Evolutionary conservation across 1,140 invertebrate genomes (phyloP).

Genomic region (Cataglyphis hispanica): DNA sequence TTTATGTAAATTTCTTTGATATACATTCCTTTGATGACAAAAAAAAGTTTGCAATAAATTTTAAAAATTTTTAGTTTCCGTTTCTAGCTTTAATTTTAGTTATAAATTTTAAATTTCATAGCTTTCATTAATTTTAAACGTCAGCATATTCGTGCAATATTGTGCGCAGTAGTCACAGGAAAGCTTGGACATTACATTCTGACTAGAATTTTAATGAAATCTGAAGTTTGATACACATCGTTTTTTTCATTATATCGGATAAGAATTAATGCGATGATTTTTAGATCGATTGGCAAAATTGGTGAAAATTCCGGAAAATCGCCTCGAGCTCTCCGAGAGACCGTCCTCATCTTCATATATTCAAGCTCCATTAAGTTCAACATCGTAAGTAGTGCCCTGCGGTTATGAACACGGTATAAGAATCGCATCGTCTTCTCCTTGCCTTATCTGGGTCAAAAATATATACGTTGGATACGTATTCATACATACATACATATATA

Average conservation of each 20-base stretch:
- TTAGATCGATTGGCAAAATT: slow-evolving; percentile 56
- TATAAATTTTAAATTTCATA: background rate
- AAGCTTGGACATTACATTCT: background rate
- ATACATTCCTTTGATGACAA: too few species aligned
- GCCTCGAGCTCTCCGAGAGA: slow-evolving; percentile 37
- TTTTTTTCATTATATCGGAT: slow-evolving; percentile 1
- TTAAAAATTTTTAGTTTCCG: background rate
- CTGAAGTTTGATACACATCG: background rate
- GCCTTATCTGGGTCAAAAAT: slow-evolving; percentile 77
- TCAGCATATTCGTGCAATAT: background rate
- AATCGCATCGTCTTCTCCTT: slow-evolving; percentile 74
- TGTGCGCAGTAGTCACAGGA: background rate
- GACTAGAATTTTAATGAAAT: slow-evolving; percentile 20
- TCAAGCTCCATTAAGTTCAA: slow-evolving; percentile 74
- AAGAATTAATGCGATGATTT: slow-evolving; percentile 34
- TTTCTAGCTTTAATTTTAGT: too few species aligned
- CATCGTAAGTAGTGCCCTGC: slow-evolving; percentile 56
- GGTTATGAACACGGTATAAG: slow-evolving; percentile 69
- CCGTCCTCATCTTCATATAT: slow-evolving; percentile 69
- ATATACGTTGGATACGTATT: slow-evolving; percentile 20
- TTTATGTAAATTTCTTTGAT: background rate
- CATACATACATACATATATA: background rate
- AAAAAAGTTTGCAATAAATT: background rate
- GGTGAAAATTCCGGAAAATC: slow-evolving; percentile 48
- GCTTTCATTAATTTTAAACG: background rate